These are phyloP conservation scores for Aphis gossypii DNA, from an alignment of 1,140 invertebrate species.

Conservation along the genomic window DNA sequence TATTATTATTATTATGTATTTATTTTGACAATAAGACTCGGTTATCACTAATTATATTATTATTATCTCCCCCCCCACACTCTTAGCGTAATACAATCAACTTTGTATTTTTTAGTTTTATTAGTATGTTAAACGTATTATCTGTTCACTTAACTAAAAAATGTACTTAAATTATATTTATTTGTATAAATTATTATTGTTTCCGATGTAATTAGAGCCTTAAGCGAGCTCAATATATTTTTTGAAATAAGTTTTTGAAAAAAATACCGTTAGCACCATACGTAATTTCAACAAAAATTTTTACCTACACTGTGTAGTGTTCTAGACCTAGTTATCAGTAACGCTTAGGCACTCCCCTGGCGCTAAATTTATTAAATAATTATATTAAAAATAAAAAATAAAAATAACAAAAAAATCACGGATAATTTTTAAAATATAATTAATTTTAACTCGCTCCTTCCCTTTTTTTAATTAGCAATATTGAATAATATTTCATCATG, in stretches of 20 bases:
- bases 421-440: constrained; percentile 4
- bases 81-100: constrained; percentile 58
- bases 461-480: not conserved
- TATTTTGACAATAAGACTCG: constrained; percentile 51
- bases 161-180: constrained; percentile 45
- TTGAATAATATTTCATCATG: constrained; percentile 24
- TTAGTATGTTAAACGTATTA: constrained; percentile 42
- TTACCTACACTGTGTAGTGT: not conserved
- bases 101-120: constrained; percentile 46
- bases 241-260: not conserved
- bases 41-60: not conserved
- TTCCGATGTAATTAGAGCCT: not conserved
- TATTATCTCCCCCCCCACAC: not conserved
- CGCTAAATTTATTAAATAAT: constrained; percentile 38
- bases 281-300: not conserved
- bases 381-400: constrained; percentile 6
- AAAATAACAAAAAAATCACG: not conserved
- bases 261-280: not conserved
- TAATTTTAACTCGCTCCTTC: not conserved
- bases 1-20: constrained; percentile 38
- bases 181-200: constrained; percentile 27
- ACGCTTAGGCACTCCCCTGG: constrained; percentile 7
- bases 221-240: constrained; percentile 27
- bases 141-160: not conserved
- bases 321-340: not conserved